These are phyloP conservation scores for Gymnothorax reevesii DNA, from an alignment of 2,797 vertebrate genomes.

Conservation along the genomic window DNA sequence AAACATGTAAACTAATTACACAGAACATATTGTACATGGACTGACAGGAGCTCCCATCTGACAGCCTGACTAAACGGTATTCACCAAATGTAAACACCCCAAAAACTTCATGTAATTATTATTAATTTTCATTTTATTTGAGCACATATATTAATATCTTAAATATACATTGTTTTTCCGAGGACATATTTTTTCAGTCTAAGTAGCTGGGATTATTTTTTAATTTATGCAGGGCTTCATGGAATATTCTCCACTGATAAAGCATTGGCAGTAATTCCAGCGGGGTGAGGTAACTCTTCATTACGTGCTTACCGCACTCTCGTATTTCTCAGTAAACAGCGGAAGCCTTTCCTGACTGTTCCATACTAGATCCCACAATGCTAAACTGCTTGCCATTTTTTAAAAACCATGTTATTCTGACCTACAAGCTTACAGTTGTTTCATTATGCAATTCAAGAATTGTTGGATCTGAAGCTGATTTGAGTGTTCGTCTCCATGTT, in stretches of 20 bases:
- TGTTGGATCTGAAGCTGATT: not conserved
- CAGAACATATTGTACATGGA: not conserved
- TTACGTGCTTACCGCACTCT: not conserved
- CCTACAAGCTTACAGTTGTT: not conserved
- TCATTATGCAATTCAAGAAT: not conserved
- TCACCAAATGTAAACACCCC: not conserved
- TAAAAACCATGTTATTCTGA: not conserved
- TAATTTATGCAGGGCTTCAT: not conserved
- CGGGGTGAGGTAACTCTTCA: not conserved
- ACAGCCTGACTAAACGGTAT: not conserved
- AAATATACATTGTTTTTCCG: not conserved
- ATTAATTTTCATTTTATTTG: not conserved
- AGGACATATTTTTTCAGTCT: not conserved
- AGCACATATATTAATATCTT: not conserved
- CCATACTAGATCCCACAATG: not conserved
- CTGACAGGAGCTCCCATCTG: not conserved
- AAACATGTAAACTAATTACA: not conserved
- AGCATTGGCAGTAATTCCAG: not conserved
- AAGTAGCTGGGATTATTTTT: not conserved
- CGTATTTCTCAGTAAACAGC: not conserved
- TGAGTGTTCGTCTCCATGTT: not conserved
- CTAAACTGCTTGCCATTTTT: not conserved
- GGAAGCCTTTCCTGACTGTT: not conserved
- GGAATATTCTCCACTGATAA: not conserved
- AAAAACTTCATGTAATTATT: not conserved